A percentile compares a stretch with the other conserved stretches of the same genome.
These are phyloP conservation scores for Caenorhabditis sp. DNA, from an alignment of 2,888 invertebrate species.

Conservation along the genomic window DNA sequence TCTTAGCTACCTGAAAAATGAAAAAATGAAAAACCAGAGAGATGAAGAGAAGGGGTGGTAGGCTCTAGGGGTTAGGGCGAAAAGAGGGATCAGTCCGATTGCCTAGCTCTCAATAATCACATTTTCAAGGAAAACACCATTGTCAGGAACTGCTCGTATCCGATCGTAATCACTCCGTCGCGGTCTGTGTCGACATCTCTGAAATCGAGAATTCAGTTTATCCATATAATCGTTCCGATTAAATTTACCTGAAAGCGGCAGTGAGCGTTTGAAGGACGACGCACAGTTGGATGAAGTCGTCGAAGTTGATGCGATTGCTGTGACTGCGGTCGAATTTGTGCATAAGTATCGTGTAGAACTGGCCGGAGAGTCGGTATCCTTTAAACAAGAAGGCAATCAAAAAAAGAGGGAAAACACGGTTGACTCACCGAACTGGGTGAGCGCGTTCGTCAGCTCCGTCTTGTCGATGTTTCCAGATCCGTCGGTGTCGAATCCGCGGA, in stretches of 20 bases:
- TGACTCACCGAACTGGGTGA: conserved; percentile 87
- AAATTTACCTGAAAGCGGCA: conserved; percentile 88
- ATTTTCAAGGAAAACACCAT: conserved; percentile 85
- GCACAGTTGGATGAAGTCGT: conserved; percentile 96
- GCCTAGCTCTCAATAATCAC: conserved; percentile 68
- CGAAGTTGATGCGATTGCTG: conserved; percentile 92
- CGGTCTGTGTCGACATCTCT: conserved; percentile 86
- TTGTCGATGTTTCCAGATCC: conserved; percentile 91
- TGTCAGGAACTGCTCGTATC: conserved; percentile 91
- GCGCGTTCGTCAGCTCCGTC: conserved; percentile 90
- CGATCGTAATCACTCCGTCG: conserved; percentile 86
- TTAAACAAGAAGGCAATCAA: conserved; percentile 62
- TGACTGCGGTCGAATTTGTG: conserved; percentile 94
- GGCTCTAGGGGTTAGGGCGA: conserved; percentile 41
- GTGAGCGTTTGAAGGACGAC: conserved; percentile 79
- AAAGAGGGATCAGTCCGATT: conserved; percentile 16
- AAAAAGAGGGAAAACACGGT: too few relatives aligned
- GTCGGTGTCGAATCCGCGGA: conserved; percentile 93
- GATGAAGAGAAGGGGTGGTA: not conserved
- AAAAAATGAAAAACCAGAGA: not conserved
- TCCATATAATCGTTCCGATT: too few relatives aligned
- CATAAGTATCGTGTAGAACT: conserved; percentile 87
- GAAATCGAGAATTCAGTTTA: conserved; percentile 28
- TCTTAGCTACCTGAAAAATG: conserved; percentile 55
- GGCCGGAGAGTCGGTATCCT: conserved; percentile 86